These are phyloP conservation scores for Sphecodes monilicornis DNA, from an alignment of 2,888 invertebrate genomes.

Conservation along the genomic window DNA sequence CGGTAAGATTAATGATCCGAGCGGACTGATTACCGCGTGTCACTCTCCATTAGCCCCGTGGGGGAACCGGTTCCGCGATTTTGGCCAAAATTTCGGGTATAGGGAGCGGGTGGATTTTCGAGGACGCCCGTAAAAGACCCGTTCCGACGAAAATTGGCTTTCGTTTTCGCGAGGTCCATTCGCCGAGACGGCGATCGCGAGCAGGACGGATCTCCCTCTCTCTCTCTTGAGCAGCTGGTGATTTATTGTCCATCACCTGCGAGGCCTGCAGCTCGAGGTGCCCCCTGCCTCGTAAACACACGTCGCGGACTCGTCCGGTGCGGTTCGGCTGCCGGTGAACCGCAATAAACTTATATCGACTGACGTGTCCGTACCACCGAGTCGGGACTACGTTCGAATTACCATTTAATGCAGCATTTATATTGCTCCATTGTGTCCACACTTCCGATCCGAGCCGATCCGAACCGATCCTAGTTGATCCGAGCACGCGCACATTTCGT, in stretches of 20 bases:
- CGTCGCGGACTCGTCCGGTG: conserved; percentile 71
- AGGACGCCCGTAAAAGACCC: not conserved
- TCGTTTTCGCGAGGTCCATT: conserved; percentile 55
- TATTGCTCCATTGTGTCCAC: not conserved
- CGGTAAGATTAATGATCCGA: not conserved
- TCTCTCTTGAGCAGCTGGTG: conserved; percentile 61
- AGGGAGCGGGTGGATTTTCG: not conserved
- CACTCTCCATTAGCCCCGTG: conserved; percentile 8
- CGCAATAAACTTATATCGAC: conserved; percentile 67
- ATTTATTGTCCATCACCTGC: conserved; percentile 75
- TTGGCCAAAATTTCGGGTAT: conserved; percentile 8
- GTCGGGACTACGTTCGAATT: not conserved
- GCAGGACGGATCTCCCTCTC: not conserved
- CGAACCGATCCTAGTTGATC: too few relatives aligned
- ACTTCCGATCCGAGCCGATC: not conserved
- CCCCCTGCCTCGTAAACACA: conserved; percentile 78
- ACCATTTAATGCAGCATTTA: not conserved
- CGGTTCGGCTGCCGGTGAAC: conserved; percentile 74
- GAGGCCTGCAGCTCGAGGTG: conserved; percentile 61
- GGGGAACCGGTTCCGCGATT: conserved; percentile 22
- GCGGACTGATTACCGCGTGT: not conserved
- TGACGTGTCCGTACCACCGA: conserved; percentile 35
- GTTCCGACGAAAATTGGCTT: conserved; percentile 18
- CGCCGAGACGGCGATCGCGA: not conserved
- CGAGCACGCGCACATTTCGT: not conserved